Evolutionary conservation across 2,113 vertebrate genomes (phyloP).

Genomic region (Cervus canadensis): DNA sequence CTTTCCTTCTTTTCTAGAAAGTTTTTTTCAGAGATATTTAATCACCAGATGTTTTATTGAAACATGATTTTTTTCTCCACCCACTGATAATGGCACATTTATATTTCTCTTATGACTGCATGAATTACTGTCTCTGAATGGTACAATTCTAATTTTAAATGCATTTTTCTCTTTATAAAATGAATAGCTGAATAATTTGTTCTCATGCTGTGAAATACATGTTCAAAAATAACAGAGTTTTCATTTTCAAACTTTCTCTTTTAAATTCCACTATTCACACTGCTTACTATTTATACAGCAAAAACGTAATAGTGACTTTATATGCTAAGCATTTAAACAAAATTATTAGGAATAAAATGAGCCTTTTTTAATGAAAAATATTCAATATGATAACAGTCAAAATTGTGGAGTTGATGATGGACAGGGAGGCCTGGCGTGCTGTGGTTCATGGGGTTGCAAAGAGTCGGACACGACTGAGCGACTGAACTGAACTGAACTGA

Average conservation of each 20-base stretch:
- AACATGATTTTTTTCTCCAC: slow-evolving; percentile 24
- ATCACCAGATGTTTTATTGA: background rate
- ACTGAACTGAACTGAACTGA: background rate
- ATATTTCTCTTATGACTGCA: background rate
- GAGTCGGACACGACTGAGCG: background rate
- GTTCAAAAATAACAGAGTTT: slow-evolving; percentile 47
- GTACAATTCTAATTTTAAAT: slow-evolving; percentile 51
- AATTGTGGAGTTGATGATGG: background rate
- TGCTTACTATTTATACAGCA: slow-evolving; percentile 11
- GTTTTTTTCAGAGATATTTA: background rate
- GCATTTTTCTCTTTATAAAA: slow-evolving; percentile 28
- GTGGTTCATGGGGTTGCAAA: background rate
- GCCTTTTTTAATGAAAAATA: background rate
- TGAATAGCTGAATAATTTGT: slow-evolving; percentile 51
- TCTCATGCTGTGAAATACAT: background rate
- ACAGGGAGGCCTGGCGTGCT: background rate
- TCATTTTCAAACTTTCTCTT: background rate
- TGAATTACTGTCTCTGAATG: slow-evolving; percentile 6
- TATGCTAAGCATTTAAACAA: background rate
- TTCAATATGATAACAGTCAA: background rate
- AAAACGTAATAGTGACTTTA: slow-evolving; percentile 16
- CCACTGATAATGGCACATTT: background rate
- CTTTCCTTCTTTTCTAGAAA: background rate
- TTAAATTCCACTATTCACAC: background rate
- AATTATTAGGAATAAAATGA: slow-evolving; percentile 10